A percentile compares a stretch with the other conserved stretches of the same genome.
phyloP scores from a whole-genome alignment of 2,113 vertebrate species.

The Oophaga pumilio region DNA sequence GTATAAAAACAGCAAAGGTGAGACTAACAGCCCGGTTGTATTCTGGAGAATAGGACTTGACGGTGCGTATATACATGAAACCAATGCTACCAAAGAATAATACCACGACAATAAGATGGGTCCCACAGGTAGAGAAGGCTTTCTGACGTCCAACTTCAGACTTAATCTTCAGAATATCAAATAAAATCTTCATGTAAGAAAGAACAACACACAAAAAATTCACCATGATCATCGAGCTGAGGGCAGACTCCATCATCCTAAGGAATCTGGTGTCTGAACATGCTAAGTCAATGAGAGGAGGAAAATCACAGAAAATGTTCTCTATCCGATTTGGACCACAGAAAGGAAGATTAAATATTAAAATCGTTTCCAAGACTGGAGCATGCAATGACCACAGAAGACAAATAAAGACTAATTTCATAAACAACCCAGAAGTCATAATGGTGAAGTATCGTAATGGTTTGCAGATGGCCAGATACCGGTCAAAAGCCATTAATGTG shows the following conservation, averaged over 20 bases:
- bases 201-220: not conserved
- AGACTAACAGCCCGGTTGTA: not conserved
- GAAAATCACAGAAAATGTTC: slow-evolving; percentile 39
- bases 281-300: slow-evolving; percentile 32
- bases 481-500: slow-evolving; percentile 39
- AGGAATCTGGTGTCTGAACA: slow-evolving; percentile 13
- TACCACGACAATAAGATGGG: not conserved
- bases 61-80: not conserved
- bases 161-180: not conserved
- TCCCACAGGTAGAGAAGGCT: not conserved
- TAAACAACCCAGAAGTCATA: slow-evolving; percentile 15
- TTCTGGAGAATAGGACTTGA: not conserved
- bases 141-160: not conserved
- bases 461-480: slow-evolving; percentile 35
- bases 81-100: not conserved
- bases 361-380: not conserved
- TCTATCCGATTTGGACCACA: slow-evolving; percentile 33
- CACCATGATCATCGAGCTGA: not conserved
- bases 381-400: not conserved
- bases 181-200: not conserved
- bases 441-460: slow-evolving; percentile 12
- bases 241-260: slow-evolving; percentile 10
- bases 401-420: not conserved
- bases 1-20: not conserved
- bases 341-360: slow-evolving; percentile 28